Conservation (phyloP, 2,797 vertebrate genomes). For the Aldrovandia affinis region DNA sequence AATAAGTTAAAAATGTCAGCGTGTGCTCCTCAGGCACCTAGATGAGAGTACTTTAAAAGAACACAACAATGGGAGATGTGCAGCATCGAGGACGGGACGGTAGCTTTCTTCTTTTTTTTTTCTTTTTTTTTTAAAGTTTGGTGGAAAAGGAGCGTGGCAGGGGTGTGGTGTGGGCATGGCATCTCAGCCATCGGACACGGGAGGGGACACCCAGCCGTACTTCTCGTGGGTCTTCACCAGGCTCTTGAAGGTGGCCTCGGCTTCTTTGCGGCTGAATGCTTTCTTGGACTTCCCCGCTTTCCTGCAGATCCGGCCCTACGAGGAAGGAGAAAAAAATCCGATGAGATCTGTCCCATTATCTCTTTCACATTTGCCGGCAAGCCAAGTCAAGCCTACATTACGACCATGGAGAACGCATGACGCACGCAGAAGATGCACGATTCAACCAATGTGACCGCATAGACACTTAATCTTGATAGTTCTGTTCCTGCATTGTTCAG, state of each 20-base stretch:
- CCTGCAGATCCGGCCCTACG: constrained; percentile 96
- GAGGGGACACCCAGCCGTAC: constrained; percentile 98
- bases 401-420: not conserved
- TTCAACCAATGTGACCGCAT: not conserved
- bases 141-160: constrained; percentile 41
- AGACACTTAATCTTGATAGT: not conserved
- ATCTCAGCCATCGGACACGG: constrained; percentile 95
- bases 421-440: not conserved
- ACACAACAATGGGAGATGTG: constrained; percentile 72
- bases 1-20: constrained; percentile 77
- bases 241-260: constrained; percentile 98
- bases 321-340: not conserved
- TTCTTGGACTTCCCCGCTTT: constrained; percentile 99
- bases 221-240: constrained; percentile 99
- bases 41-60: constrained; percentile 72
- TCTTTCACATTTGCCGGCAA: not conserved
- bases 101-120: constrained; percentile 61
- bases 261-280: constrained; percentile 98
- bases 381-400: not conserved
- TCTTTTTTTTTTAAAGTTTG: constrained; percentile 60
- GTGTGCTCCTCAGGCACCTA: constrained; percentile 76
- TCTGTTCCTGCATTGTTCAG: not conserved
- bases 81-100: constrained; percentile 74
- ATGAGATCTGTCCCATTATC: not conserved
- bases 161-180: not conserved